Conservation (phyloP, 2,888 invertebrate species). For the Torymus aiolomorphi region DNA sequence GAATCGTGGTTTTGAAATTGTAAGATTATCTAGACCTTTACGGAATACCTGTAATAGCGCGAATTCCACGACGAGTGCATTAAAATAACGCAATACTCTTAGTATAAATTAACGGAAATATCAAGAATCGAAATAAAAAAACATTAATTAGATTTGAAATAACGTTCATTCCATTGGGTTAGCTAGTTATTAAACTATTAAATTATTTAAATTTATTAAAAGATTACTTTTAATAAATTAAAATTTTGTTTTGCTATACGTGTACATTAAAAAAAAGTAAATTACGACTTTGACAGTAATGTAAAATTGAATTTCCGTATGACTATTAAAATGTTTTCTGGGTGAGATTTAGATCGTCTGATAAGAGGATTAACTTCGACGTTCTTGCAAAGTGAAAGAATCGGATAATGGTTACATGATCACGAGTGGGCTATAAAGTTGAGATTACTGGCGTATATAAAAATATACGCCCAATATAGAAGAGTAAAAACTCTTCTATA, state of each 20-base stretch:
- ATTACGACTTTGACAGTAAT: neutral
- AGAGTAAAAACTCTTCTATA: neutral
- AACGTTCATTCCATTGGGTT: no score
- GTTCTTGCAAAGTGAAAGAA: neutral
- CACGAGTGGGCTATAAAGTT: neutral
- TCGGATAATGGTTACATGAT: slow-evolving; percentile 8
- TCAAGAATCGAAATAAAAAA: no score
- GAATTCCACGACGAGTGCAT: no score
- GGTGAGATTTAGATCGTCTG: slow-evolving; percentile 11
- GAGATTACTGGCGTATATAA: neutral
- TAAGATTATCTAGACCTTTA: slow-evolving; percentile 78
- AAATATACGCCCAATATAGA: no score
- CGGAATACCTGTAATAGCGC: slow-evolving; percentile 69
- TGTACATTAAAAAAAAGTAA: no score
- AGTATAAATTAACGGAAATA: no score
- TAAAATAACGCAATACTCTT: no score
- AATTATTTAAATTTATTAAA: no score
- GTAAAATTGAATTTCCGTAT: slow-evolving; percentile 20
- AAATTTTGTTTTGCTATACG: no score
- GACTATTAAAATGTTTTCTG: slow-evolving; percentile 5
- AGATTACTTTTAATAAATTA: no score
- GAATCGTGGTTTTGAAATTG: slow-evolving; percentile 77
- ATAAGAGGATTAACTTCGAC: slow-evolving; percentile 27
- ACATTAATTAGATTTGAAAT: no score
- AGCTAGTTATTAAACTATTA: no score